Percentiles rank a stretch among this genome's conserved stretches.
Conservation (phyloP, 2,797 vertebrate species). For the Rhynchonycteris naso region DNA sequence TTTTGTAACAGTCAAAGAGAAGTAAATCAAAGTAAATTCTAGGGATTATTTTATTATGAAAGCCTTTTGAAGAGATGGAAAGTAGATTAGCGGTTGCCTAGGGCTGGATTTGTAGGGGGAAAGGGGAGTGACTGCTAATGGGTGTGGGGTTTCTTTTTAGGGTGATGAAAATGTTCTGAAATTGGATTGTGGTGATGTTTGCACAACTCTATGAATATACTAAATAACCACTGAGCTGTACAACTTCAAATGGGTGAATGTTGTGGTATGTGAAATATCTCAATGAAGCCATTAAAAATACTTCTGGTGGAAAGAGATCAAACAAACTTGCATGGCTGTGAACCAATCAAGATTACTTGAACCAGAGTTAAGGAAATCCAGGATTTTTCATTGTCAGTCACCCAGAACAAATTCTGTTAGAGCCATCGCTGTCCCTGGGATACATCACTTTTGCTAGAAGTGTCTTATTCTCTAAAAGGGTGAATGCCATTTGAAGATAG, state of each 20-base stretch:
- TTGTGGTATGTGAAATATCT: conserved; percentile 4
- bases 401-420: conserved; percentile 58
- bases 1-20: conserved; percentile 43
- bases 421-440: background rate
- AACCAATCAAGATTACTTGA: conserved; percentile 39
- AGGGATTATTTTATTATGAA: conserved; percentile 60
- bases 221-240: background rate
- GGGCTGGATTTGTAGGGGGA: background rate
- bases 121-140: background rate
- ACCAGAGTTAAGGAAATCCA: conserved; percentile 58
- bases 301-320: conserved; percentile 65
- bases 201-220: background rate
- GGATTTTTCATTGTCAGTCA: conserved; percentile 57
- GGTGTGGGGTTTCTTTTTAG: background rate
- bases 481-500: background rate
- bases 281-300: conserved; percentile 41
- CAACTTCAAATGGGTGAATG: conserved; percentile 17
- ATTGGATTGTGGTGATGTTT: background rate
- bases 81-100: conserved; percentile 66
- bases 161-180: conserved; percentile 21
- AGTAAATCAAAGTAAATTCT: conserved; percentile 63
- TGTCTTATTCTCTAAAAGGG: background rate
- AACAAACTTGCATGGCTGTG: conserved; percentile 41
- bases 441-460: background rate
- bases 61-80: conserved; percentile 54